These are phyloP conservation scores for Eristalis tenax DNA, from an alignment of 2,888 invertebrate species.

Conservation along the genomic window DNA sequence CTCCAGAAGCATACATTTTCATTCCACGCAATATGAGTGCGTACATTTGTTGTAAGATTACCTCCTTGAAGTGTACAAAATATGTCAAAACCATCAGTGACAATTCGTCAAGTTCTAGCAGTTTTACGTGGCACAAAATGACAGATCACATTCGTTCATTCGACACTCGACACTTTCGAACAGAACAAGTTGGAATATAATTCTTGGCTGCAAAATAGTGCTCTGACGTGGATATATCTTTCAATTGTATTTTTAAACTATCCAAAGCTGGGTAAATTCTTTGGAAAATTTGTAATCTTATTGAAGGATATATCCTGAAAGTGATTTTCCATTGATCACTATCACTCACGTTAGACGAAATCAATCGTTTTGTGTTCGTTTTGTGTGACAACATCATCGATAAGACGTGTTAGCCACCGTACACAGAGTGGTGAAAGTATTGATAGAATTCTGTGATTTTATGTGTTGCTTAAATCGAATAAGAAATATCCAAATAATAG, in stretches of 20 bases:
- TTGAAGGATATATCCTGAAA: not conserved
- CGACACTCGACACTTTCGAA: conserved; percentile 70
- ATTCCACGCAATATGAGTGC: too few species aligned
- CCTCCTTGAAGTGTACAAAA: not conserved
- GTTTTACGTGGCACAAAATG: conserved; percentile 70
- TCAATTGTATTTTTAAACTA: conserved; percentile 23
- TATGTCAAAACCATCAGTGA: conserved; percentile 31
- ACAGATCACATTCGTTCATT: conserved; percentile 69
- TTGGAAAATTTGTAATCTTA: not conserved
- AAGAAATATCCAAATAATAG: conserved; percentile 11
- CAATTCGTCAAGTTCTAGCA: conserved; percentile 59
- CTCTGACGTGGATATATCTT: conserved; percentile 67
- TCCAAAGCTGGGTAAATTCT: conserved; percentile 28
- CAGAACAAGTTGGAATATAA: conserved; percentile 63
- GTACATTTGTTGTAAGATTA: not conserved
- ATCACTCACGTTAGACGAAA: conserved; percentile 31
- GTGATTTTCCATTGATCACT: not conserved
- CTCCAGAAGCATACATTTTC: too few species aligned
- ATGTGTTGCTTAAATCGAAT: conserved; percentile 41
- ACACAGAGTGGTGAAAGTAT: conserved; percentile 62
- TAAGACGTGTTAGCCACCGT: conserved; percentile 61
- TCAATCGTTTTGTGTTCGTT: conserved; percentile 25
- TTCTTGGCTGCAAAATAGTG: conserved; percentile 61
- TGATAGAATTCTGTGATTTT: conserved; percentile 48
- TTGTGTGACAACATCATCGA: conserved; percentile 56